These are phyloP conservation scores for Glyptemys insculpta DNA, from an alignment of 2,797 vertebrate species.

Conservation along the genomic window DNA sequence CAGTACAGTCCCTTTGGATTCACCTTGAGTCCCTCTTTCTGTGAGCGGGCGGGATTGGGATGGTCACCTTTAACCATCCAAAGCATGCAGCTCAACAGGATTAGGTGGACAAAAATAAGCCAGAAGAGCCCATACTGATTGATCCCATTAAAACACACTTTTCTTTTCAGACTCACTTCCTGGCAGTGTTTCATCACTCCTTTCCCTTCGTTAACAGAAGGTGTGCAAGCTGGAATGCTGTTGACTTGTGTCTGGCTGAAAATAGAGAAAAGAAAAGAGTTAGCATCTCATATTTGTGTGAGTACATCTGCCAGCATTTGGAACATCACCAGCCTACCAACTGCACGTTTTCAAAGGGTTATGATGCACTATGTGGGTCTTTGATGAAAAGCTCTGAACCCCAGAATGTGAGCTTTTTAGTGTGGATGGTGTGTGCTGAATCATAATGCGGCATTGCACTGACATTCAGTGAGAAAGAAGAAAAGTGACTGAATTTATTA, in stretches of 20 bases:
- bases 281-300: background rate
- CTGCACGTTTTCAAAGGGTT: background rate
- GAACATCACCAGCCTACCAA: conserved; percentile 21
- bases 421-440: background rate
- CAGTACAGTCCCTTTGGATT: background rate
- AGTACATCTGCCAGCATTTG: conserved; percentile 22
- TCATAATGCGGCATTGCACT: background rate
- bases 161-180: background rate
- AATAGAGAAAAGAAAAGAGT: conserved; percentile 32
- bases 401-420: conserved; percentile 3
- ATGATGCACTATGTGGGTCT: background rate
- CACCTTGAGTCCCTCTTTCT: background rate
- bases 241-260: conserved; percentile 32
- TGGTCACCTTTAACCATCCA: background rate
- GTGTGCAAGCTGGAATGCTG: conserved; percentile 9
- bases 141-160: rapidly evolving
- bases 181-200: background rate
- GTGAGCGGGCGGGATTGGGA: background rate
- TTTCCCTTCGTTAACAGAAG: conserved; percentile 39
- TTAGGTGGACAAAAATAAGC: background rate
- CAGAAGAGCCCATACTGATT: background rate
- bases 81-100: background rate
- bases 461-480: background rate
- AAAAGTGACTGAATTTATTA: background rate
- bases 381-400: background rate